phyloP scores from a whole-genome alignment of 1,140 invertebrate genomes.

The Frieseomelitta varia region DNA sequence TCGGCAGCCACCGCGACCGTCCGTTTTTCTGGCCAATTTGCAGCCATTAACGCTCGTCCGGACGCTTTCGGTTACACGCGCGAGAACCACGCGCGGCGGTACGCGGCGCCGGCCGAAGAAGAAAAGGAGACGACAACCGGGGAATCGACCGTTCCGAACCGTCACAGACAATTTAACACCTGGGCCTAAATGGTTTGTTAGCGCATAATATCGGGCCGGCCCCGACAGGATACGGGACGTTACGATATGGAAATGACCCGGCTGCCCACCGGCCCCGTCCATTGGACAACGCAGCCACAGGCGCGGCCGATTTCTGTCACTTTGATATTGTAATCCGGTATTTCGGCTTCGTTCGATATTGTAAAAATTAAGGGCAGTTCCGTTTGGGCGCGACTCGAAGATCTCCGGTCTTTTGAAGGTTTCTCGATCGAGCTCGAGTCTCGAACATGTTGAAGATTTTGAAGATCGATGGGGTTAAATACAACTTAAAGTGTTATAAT shows the following conservation, averaged over 20 bases:
- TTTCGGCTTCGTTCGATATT: too few species aligned
- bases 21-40: constrained; percentile 68
- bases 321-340: constrained; percentile 69
- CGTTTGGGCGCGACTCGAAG: too few species aligned
- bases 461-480: too few species aligned
- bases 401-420: too few species aligned
- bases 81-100: constrained; percentile 25
- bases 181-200: constrained; percentile 81
- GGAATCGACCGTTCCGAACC: constrained; percentile 70
- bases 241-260: constrained; percentile 81
- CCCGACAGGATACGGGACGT: constrained; percentile 80
- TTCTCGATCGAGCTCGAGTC: too few species aligned
- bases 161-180: constrained; percentile 83
- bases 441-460: too few species aligned
- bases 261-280: constrained; percentile 52
- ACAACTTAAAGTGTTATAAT: too few species aligned
- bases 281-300: constrained; percentile 67
- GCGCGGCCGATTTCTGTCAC: constrained; percentile 80
- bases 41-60: constrained; percentile 61
- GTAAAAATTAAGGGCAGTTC: too few species aligned
- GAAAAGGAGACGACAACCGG: constrained; percentile 50
- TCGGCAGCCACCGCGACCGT: constrained; percentile 10
- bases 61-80: constrained; percentile 54
- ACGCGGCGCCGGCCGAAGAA: neutral
- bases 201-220: constrained; percentile 77